phyloP scores from a whole-genome alignment of 1,140 invertebrate genomes.

The Pseudomyrmex sp. region DNA sequence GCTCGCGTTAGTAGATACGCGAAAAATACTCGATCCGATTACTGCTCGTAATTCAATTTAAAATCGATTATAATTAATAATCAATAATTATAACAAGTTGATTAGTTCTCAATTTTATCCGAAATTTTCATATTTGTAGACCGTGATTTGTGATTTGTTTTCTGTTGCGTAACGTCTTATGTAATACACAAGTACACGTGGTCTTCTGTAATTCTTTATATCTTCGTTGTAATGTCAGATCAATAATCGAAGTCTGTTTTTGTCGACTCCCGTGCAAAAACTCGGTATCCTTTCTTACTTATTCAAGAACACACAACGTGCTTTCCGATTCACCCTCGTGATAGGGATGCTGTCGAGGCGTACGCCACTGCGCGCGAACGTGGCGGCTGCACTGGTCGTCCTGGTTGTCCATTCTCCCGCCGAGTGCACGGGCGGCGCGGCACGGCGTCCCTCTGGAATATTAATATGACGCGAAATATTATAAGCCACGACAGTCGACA shows the following conservation, averaged over 20 bases:
- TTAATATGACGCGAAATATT: constrained; percentile 86
- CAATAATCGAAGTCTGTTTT: constrained; percentile 24
- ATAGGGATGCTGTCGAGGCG: constrained; percentile 1
- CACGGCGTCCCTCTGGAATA: constrained; percentile 82
- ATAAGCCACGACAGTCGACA: constrained; percentile 84
- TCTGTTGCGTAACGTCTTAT: too few relatives aligned
- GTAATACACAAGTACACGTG: not conserved
- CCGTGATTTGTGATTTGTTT: too few relatives aligned
- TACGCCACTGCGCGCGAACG: constrained; percentile 64
- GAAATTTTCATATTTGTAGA: too few relatives aligned
- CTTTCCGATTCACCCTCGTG: constrained; percentile 12
- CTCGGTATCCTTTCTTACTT: constrained; percentile 20
- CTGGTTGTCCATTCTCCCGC: constrained; percentile 54
- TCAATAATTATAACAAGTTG: too few relatives aligned
- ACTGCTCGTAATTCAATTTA: too few relatives aligned
- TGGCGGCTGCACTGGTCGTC: constrained; percentile 60
- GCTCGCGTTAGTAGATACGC: too few relatives aligned
- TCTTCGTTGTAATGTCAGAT: not conserved
- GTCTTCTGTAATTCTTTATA: not conserved
- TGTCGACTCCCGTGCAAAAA: not conserved
- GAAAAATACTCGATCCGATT: too few relatives aligned
- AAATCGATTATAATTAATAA: too few relatives aligned
- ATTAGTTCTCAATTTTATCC: too few relatives aligned
- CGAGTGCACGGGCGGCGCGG: constrained; percentile 66
- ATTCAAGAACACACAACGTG: constrained; percentile 19